A percentile compares a stretch with the other conserved stretches of the same genome.
Evolutionary conservation across 2,113 vertebrate species (phyloP).

Genomic region (Hypomesus transpacificus): DNA sequence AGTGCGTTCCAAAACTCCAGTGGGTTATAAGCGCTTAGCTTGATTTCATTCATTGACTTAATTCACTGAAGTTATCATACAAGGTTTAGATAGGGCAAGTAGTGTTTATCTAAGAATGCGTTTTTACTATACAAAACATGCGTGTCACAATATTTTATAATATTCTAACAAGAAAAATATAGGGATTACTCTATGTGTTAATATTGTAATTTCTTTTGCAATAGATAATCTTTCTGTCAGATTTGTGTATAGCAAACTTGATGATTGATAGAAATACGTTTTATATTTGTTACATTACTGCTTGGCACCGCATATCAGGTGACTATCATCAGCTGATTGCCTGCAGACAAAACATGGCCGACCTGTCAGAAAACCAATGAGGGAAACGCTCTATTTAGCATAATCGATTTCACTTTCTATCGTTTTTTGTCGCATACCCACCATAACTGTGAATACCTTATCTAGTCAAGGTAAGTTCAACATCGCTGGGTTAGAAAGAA

Average conservation of each 20-base stretch:
- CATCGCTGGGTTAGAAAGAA: not conserved
- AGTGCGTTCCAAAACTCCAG: too few relatives aligned
- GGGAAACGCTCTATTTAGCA: slow-evolving; percentile 62
- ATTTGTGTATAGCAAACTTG: not conserved
- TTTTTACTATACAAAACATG: too few relatives aligned
- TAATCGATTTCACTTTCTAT: slow-evolving; percentile 56
- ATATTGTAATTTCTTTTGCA: too few relatives aligned
- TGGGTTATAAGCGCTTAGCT: too few relatives aligned
- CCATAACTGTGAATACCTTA: slow-evolving; percentile 21
- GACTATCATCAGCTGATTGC: slow-evolving; percentile 75
- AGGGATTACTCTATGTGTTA: too few relatives aligned
- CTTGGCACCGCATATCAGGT: slow-evolving; percentile 52
- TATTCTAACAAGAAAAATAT: too few relatives aligned
- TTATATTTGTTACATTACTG: not conserved
- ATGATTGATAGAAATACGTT: not conserved
- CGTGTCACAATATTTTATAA: too few relatives aligned
- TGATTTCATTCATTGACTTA: too few relatives aligned
- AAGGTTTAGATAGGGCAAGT: too few relatives aligned
- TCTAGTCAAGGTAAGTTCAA: slow-evolving; percentile 51
- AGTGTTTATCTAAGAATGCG: too few relatives aligned
- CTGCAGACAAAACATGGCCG: slow-evolving; percentile 74
- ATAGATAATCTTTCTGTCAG: too few relatives aligned
- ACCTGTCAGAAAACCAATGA: slow-evolving; percentile 72
- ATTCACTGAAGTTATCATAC: too few relatives aligned
- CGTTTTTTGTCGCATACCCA: slow-evolving; percentile 25